Evolutionary conservation across 2,888 invertebrate species (phyloP).

Genomic region (Hoplodrina blanda): DNA sequence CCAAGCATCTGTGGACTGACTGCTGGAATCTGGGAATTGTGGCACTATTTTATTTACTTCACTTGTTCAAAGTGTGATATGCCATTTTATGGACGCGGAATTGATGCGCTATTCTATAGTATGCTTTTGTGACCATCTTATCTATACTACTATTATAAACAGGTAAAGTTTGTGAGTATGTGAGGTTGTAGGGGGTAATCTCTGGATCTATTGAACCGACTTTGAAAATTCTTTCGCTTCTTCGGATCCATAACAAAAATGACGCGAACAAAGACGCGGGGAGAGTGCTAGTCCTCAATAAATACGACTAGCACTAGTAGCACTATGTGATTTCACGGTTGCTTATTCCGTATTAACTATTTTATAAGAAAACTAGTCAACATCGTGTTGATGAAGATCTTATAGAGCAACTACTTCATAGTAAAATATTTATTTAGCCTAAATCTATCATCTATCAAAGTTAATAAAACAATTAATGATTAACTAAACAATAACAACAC

Average conservation of each 20-base stretch:
- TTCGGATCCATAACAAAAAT: too few relatives aligned
- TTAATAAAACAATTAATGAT: constrained; percentile 22
- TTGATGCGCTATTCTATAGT: background rate
- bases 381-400: background rate
- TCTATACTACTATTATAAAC: too few relatives aligned
- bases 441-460: constrained; percentile 17
- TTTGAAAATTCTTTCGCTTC: too few relatives aligned
- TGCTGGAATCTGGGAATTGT: background rate
- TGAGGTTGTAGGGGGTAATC: too few relatives aligned
- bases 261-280: too few relatives aligned
- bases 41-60: background rate
- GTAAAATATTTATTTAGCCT: background rate
- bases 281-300: background rate
- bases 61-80: background rate
- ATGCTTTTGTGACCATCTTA: background rate
- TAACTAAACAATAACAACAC: constrained; percentile 33
- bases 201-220: too few relatives aligned
- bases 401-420: background rate
- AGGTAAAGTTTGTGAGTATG: too few relatives aligned
- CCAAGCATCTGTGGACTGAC: background rate
- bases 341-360: constrained; percentile 7
- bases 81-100: background rate
- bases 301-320: background rate
- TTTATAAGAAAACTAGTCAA: too few relatives aligned
- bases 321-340: constrained; percentile 6